phyloP scores from a whole-genome alignment of 2,113 vertebrate species.

The Rissa tridactyla region DNA sequence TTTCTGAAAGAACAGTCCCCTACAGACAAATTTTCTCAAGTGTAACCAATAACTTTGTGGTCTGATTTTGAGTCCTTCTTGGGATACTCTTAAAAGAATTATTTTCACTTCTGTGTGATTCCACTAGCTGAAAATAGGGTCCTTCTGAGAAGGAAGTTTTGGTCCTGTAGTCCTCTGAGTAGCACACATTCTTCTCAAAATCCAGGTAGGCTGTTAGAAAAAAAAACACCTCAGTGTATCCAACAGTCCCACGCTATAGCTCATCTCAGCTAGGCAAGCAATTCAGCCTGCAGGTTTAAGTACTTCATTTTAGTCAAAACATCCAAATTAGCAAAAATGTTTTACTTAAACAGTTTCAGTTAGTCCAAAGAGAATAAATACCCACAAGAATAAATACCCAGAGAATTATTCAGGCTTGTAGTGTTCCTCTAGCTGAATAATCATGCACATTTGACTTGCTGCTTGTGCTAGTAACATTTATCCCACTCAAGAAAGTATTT shows the following conservation, averaged over 20 bases:
- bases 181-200: not conserved
- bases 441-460: not conserved
- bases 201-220: not conserved
- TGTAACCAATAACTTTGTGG: too few species aligned
- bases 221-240: not conserved
- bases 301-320: not conserved
- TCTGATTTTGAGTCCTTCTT: not conserved
- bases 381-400: not conserved
- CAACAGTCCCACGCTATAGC: accelerated
- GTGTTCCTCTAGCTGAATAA: not conserved
- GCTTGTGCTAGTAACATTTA: not conserved
- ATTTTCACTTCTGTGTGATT: not conserved
- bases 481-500: not conserved
- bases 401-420: not conserved
- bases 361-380: not conserved
- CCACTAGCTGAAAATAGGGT: not conserved
- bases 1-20: not conserved
- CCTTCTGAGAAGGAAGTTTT: not conserved
- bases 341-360: not conserved
- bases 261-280: not conserved
- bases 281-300: not conserved
- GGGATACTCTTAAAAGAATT: not conserved
- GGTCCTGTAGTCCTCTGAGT: not conserved
- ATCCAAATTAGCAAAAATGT: not conserved
- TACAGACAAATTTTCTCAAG: not conserved